phyloP scores from a whole-genome alignment of 1,140 invertebrate species.

The Asobara japonica region DNA sequence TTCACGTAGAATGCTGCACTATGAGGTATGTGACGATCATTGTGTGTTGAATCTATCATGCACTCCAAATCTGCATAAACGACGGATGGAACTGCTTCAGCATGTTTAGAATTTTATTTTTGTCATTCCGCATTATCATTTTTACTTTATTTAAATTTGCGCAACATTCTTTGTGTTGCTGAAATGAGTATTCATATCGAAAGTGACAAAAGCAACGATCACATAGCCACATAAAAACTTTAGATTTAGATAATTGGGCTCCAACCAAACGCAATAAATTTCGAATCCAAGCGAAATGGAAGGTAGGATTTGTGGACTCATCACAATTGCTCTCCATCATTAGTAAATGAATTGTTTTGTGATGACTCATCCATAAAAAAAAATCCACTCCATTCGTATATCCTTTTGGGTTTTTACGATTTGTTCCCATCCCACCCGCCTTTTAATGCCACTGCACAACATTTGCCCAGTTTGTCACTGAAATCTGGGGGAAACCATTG shows the following conservation, averaged over 20 bases:
- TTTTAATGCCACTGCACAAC: no score
- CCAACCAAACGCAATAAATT: neutral
- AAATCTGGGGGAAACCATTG: no score
- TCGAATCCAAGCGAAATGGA: neutral
- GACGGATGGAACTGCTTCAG: neutral
- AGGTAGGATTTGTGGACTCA: neutral
- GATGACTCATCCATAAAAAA: neutral
- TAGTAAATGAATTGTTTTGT: neutral
- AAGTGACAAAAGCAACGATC: neutral
- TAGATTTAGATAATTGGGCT: neutral
- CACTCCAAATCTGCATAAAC: slow-evolving; percentile 3
- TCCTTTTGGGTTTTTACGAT: no score
- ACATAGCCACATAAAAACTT: neutral
- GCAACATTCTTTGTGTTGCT: neutral
- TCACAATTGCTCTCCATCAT: neutral
- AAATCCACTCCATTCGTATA: no score
- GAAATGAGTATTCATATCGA: neutral
- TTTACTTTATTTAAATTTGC: neutral
- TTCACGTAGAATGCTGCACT: neutral
- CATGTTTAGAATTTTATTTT: neutral
- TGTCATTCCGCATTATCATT: neutral
- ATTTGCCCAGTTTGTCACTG: no score
- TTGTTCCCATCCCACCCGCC: no score
- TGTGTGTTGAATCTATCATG: slow-evolving; percentile 7
- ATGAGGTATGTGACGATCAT: neutral